Evolutionary conservation across 2,113 vertebrate genomes (phyloP).

Genomic region (Pao palembangensis): DNA sequence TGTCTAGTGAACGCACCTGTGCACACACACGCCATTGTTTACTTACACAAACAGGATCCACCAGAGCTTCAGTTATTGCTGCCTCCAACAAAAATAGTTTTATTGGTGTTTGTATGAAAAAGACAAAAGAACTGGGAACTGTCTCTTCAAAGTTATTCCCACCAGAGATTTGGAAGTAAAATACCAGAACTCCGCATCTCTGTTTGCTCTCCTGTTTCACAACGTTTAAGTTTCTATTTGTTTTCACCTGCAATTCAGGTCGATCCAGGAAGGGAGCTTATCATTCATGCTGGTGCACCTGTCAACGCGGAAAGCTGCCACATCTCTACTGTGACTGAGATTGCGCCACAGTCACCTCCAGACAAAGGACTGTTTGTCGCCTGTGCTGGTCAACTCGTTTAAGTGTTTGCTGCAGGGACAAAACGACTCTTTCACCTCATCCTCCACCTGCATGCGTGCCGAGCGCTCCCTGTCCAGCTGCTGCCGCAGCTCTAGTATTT

Average conservation of each 20-base stretch:
- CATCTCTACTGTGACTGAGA: not conserved
- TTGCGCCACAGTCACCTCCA: not conserved
- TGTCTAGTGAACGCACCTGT: constrained; percentile 90
- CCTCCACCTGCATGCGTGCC: constrained; percentile 95
- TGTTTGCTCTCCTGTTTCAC: constrained; percentile 26
- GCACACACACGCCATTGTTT: not conserved
- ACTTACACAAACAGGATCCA: too few relatives aligned
- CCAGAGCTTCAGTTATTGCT: too few relatives aligned
- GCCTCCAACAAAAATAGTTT: not conserved
- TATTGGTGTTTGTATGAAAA: not conserved
- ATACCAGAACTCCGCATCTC: too few relatives aligned
- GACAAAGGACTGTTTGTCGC: not conserved
- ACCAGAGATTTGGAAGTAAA: too few relatives aligned
- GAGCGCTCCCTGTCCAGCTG: constrained; percentile 97
- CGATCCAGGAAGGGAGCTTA: constrained; percentile 19
- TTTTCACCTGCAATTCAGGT: constrained; percentile 44
- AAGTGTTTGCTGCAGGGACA: not conserved
- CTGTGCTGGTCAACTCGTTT: not conserved
- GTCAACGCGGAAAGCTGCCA: not conserved
- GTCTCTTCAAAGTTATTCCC: not conserved
- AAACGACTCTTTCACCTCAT: constrained; percentile 82
- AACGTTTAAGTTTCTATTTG: constrained; percentile 8
- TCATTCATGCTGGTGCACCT: not conserved
- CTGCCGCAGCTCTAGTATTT: constrained; percentile 95
- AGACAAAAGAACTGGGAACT: too few relatives aligned